These are phyloP conservation scores for Acleris literana DNA, from an alignment of 2,888 invertebrate species.

Conservation along the genomic window DNA sequence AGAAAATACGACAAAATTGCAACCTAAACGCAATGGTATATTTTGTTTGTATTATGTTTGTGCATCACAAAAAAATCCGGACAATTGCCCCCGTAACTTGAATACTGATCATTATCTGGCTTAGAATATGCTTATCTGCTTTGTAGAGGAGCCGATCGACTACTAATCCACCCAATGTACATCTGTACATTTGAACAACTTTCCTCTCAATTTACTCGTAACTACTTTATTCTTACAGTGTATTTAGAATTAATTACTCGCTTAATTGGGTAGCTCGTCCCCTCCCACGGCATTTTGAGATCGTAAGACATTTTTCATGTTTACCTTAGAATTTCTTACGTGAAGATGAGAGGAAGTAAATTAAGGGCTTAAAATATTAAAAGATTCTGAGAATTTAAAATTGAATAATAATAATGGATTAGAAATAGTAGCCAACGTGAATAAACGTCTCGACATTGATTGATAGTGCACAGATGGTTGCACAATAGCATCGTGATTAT, in stretches of 20 bases:
- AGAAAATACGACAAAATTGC: slow-evolving; percentile 67
- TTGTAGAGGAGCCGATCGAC: slow-evolving; percentile 71
- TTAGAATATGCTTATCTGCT: slow-evolving; percentile 72
- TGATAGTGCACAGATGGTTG: slow-evolving; percentile 68
- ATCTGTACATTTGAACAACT: slow-evolving; percentile 65
- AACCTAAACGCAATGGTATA: slow-evolving; percentile 77
- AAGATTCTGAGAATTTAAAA: slow-evolving; percentile 17
- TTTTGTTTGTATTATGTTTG: slow-evolving; percentile 60
- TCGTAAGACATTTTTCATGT: slow-evolving; percentile 14
- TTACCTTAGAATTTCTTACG: slow-evolving; percentile 1
- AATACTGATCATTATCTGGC: slow-evolving; percentile 80
- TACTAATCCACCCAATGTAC: slow-evolving; percentile 64
- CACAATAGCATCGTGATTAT: slow-evolving; percentile 67
- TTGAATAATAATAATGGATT: slow-evolving; percentile 31
- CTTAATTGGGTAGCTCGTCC: slow-evolving; percentile 16
- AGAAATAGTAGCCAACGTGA: slow-evolving; percentile 33
- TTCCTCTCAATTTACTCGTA: slow-evolving; percentile 68
- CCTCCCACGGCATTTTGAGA: slow-evolving; percentile 12
- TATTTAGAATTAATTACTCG: slow-evolving; percentile 34
- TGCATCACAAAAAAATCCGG: slow-evolving; percentile 62
- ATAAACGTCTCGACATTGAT: slow-evolving; percentile 57
- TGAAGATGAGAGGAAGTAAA: slow-evolving; percentile 11
- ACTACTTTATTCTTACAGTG: slow-evolving; percentile 42
- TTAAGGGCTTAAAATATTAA: slow-evolving; percentile 6
- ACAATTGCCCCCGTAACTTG: slow-evolving; percentile 76